These are phyloP conservation scores for Peucedramus taeniatus DNA, from an alignment of 2,113 vertebrate genomes.

Conservation along the genomic window DNA sequence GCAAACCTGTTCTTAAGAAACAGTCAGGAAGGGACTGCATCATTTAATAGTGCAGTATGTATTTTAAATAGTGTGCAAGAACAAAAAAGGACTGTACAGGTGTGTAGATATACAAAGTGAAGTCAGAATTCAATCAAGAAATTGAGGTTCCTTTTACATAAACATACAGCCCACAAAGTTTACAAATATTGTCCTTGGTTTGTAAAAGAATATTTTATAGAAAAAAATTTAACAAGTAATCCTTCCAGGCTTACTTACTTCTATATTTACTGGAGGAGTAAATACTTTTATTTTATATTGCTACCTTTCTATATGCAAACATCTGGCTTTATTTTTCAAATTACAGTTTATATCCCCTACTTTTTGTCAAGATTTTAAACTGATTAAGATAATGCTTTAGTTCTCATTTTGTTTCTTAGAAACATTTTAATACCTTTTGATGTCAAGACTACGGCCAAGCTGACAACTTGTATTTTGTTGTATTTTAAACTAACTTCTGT, in stretches of 20 bases:
- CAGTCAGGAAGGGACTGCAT: background rate
- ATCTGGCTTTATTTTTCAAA: background rate
- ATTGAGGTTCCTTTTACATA: background rate
- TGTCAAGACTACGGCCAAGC: background rate
- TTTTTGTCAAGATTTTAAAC: background rate
- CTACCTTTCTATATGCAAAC: background rate
- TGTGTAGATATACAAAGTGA: background rate
- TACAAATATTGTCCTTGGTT: background rate
- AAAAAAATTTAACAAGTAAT: background rate
- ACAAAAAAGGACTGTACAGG: background rate
- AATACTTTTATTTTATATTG: background rate
- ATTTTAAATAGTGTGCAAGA: background rate
- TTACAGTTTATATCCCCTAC: background rate
- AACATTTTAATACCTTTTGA: background rate
- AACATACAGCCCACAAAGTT: background rate
- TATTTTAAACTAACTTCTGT: background rate
- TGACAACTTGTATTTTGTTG: background rate
- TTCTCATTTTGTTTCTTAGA: background rate
- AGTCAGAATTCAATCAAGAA: background rate
- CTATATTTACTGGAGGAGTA: background rate
- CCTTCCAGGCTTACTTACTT: background rate
- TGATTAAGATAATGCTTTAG: background rate
- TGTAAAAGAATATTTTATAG: background rate
- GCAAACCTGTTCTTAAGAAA: background rate
- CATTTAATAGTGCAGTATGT: background rate